These are phyloP conservation scores for Oenanthe melanoleuca DNA, from an alignment of 2,113 vertebrate species.

Conservation along the genomic window DNA sequence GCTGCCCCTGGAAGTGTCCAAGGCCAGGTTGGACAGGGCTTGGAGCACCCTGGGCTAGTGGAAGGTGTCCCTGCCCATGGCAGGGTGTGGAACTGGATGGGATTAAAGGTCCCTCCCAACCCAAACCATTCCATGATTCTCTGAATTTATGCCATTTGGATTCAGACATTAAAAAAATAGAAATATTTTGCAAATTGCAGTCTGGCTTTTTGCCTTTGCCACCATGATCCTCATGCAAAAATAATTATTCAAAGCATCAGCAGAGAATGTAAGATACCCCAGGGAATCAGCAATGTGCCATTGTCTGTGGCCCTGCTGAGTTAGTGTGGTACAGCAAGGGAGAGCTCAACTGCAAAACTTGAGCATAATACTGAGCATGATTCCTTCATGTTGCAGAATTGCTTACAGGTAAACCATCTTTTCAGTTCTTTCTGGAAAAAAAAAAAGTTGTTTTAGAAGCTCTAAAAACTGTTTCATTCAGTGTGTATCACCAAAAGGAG, in stretches of 20 bases:
- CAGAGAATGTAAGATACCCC: not conserved
- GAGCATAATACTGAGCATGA: not conserved
- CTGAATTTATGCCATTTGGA: not conserved
- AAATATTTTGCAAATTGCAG: not conserved
- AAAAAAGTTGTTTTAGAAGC: not conserved
- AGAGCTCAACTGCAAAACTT: not conserved
- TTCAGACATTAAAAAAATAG: not conserved
- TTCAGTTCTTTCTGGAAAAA: not conserved
- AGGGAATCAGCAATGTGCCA: not conserved
- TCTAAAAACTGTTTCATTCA: not conserved
- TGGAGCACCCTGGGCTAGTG: accelerated
- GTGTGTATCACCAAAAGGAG: not conserved
- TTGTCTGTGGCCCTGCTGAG: not conserved
- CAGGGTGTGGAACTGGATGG: not conserved
- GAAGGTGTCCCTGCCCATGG: not conserved
- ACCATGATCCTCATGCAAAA: not conserved
- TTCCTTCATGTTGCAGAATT: not conserved
- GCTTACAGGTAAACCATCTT: not conserved
- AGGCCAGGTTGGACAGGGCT: accelerated
- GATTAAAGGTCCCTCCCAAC: not conserved
- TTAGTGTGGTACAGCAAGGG: not conserved
- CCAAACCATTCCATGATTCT: not conserved
- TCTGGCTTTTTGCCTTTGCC: not conserved
- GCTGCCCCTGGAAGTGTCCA: not conserved
- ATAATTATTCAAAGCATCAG: not conserved